phyloP scores from a whole-genome alignment of 2,113 vertebrate genomes.

The Podocnemis expansa region DNA sequence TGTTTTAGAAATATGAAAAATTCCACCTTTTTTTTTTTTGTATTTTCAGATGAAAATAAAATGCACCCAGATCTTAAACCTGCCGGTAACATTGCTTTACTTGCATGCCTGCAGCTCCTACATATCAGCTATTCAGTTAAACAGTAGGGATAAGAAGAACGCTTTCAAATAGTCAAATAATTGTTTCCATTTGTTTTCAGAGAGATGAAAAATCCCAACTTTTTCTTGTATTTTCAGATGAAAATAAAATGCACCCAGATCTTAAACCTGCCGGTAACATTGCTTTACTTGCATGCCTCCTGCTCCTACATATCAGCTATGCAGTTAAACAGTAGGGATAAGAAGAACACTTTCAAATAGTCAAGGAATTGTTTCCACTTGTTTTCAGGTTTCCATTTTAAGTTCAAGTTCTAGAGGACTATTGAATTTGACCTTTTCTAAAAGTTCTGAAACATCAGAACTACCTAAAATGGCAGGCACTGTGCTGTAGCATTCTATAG shows the following conservation, averaged over 20 bases:
- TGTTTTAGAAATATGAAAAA: neutral
- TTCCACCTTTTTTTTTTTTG: neutral
- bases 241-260: conserved; percentile 16
- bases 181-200: neutral
- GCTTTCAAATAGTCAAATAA: neutral
- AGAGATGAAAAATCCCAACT: neutral
- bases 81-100: conserved; percentile 48
- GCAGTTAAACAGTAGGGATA: neutral
- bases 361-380: neutral
- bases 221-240: neutral
- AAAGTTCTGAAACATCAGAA: neutral
- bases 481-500: neutral
- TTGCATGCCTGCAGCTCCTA: conserved; percentile 14
- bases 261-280: conserved; percentile 46
- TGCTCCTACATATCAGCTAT: neutral
- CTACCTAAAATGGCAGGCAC: neutral
- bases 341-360: neutral
- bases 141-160: neutral
- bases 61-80: conserved; percentile 33
- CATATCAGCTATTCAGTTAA: neutral
- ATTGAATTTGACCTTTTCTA: neutral
- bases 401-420: neutral
- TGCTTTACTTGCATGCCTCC: conserved; percentile 46
- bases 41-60: neutral
- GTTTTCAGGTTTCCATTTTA: neutral